Conservation (phyloP, 53 echinoderm and acorn worm genomes). For the Zoroaster sp. region DNA sequence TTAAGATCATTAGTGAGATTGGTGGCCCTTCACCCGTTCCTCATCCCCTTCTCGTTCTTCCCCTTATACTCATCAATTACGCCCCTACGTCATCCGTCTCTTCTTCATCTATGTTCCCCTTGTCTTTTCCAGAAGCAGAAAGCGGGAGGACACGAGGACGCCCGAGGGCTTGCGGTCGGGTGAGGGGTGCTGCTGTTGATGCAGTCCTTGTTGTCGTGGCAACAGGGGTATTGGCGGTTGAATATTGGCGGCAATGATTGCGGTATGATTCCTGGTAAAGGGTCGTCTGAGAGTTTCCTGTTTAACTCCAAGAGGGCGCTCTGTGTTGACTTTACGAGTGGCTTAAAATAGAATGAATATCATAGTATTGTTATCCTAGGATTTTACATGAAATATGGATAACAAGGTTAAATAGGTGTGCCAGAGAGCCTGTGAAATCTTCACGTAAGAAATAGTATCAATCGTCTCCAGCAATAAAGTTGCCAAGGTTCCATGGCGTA, state of each 20-base stretch:
- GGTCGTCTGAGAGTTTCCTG: conserved; percentile 71
- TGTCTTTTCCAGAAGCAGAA: neutral
- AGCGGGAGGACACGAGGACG: neutral
- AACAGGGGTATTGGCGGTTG: neutral
- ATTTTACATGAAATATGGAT: too few relatives aligned
- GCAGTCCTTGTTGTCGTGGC: neutral
- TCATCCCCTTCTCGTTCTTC: conserved; percentile 26
- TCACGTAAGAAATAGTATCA: too few relatives aligned
- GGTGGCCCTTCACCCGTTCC: neutral
- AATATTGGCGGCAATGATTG: conserved; percentile 23
- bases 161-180: neutral
- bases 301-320: conserved; percentile 68
- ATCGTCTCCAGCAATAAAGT: too few relatives aligned
- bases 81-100: conserved; percentile 18
- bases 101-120: neutral
- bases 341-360: neutral
- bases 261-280: conserved; percentile 80
- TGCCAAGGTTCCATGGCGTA: too few relatives aligned
- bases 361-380: too few relatives aligned
- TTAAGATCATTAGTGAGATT: neutral
- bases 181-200: neutral
- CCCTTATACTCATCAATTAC: neutral
- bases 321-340: conserved; percentile 46
- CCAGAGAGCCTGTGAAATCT: too few relatives aligned
- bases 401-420: too few relatives aligned